Conservation (phyloP, 2,888 invertebrate genomes). For the Enoplolaimus lenunculus region DNA sequence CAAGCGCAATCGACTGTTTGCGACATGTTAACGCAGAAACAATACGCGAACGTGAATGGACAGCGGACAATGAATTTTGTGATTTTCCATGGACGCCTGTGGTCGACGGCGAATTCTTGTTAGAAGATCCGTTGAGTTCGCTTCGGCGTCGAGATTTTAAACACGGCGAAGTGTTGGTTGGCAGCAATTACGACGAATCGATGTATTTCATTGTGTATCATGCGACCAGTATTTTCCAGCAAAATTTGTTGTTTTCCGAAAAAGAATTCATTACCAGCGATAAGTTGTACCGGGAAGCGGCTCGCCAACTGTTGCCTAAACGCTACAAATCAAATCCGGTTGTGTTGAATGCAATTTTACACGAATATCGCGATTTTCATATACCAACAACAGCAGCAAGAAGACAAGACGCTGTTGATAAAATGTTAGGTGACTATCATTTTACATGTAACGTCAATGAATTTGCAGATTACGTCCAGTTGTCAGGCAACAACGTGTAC, state of each 20-base stretch:
- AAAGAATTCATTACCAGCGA: conserved; percentile 34
- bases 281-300: conserved; percentile 32
- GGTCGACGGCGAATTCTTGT: conserved; percentile 77
- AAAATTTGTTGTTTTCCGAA: conserved; percentile 35
- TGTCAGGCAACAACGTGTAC: conserved; percentile 62
- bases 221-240: conserved; percentile 43
- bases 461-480: conserved; percentile 71
- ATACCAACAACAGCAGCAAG: conserved; percentile 60
- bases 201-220: conserved; percentile 86
- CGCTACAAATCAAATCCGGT: conserved; percentile 47
- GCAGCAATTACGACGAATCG: conserved; percentile 81
- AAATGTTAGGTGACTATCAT: conserved; percentile 83
- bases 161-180: conserved; percentile 75
- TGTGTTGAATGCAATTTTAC: conserved; percentile 63
- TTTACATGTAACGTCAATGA: conserved; percentile 77
- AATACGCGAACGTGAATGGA: conserved; percentile 45
- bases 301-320: conserved; percentile 33
- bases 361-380: conserved; percentile 81
- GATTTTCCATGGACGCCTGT: conserved; percentile 79
- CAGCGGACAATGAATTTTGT: conserved; percentile 41
- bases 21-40: conserved; percentile 49
- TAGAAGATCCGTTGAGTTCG: conserved; percentile 55
- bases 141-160: conserved; percentile 70
- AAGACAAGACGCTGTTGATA: conserved; percentile 66
- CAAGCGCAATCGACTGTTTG: conserved; percentile 61